Evolutionary conservation across 2,113 vertebrate genomes (phyloP), one percentile per base, ranked within the genome.

Genomic region (Serinus canaria): DNA sequence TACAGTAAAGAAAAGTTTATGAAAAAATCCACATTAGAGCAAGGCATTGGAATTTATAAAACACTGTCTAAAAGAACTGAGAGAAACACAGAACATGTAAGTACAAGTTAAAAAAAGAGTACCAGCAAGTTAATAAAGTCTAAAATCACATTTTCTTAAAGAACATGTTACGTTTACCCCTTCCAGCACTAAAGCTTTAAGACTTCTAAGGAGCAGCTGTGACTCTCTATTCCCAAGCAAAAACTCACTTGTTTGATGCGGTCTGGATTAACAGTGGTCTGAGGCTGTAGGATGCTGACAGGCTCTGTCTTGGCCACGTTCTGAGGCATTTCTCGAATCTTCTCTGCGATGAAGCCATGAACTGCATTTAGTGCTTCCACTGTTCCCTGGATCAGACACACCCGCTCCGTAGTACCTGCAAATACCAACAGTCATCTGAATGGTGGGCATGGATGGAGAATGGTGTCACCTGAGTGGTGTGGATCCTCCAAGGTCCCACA

Each of bases 301-400:
- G 99, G 99, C 87, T 99, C 99, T 39, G 99, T 99, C 98, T 99
- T 99, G 97, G 99, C 99, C 97, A 99, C 99, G 87, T 99, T 99
- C 97, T 99, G 99, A 94, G 99, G 99, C 99, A 99, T 99, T 98
- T 99, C 99, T 28, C 99, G 99, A 95, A 99, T 99, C 97, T 99
- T 99, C 98, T 99, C 99, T 39, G 99, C 99, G 86, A 99, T 99
- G 97, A 99, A 99, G 98, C 99, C 99, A 98, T 99, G 99, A 95
- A 99, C 99, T 53, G 99, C 99, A 97, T 99, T 99, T 94, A 99
- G 98, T 69, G 99, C 99, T 98, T 99, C 99, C 37, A 99, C 99
- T 77, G 99, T 99, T 97, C 99, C 99, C 98, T 99, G 99, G 98
- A 99, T 99, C 98, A 99, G 98, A 98, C 99, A 99, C 94, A 99